These are phyloP conservation scores for Actias luna DNA, from an alignment of 2,888 invertebrate genomes.

Conservation along the genomic window DNA sequence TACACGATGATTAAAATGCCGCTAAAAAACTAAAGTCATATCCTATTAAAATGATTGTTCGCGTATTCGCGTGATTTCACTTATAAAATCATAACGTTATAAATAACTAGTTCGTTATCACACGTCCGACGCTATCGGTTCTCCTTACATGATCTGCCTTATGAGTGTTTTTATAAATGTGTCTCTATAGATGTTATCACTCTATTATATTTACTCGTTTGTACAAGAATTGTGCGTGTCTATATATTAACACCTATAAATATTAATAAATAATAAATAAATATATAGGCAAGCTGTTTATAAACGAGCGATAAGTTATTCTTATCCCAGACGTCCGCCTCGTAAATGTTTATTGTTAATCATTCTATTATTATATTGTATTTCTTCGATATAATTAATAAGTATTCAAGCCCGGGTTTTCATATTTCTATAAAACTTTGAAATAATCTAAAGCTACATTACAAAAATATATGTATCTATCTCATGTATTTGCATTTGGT, in stretches of 20 bases:
- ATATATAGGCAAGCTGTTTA: conserved; percentile 31
- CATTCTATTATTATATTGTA: too few relatives aligned
- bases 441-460: too few relatives aligned
- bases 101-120: conserved; percentile 10
- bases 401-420: too few relatives aligned
- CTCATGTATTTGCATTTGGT: too few relatives aligned
- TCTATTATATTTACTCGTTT: conserved; percentile 35
- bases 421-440: too few relatives aligned
- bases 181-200: conserved; percentile 55
- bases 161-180: conserved; percentile 76
- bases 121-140: conserved; percentile 51
- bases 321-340: not conserved
- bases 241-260: conserved; percentile 49
- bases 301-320: not conserved
- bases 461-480: too few relatives aligned
- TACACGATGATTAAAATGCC: too few relatives aligned
- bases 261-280: conserved; percentile 47
- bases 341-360: not conserved
- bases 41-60: too few relatives aligned
- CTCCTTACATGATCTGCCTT: conserved; percentile 76
- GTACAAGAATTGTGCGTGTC: conserved; percentile 45
- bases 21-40: too few relatives aligned
- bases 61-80: too few relatives aligned
- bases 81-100: not conserved
- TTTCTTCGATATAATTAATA: too few relatives aligned